Conservation (phyloP, 2,113 vertebrate species). For the Melanostigma gelatinosum region DNA sequence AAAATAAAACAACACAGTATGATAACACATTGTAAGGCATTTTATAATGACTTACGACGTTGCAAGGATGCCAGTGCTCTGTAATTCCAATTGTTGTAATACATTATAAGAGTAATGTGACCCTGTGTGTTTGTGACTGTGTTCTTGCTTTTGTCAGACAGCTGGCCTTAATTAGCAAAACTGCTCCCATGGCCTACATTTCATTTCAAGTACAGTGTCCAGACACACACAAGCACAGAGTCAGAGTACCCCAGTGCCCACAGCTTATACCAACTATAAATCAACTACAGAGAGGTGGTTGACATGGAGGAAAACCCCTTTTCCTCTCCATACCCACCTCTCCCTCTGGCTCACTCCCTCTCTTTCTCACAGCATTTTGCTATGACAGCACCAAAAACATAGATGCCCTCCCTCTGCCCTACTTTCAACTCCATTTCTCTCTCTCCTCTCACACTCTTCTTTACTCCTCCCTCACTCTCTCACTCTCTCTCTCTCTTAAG, state of each 20-base stretch:
- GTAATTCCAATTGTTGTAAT: not conserved
- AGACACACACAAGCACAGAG: not conserved
- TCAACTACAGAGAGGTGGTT: conserved; percentile 46
- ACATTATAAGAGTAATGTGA: conserved; percentile 16
- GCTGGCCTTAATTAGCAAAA: conserved; percentile 29
- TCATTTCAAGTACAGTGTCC: conserved; percentile 10
- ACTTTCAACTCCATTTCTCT: conserved; percentile 19
- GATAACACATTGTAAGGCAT: too few relatives aligned
- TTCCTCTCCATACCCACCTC: conserved; percentile 29
- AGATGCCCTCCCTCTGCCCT: conserved; percentile 21
- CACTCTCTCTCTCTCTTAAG: conserved; percentile 11
- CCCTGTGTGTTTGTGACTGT: conserved; percentile 11
- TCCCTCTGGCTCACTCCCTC: conserved; percentile 37
- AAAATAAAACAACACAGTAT: not conserved
- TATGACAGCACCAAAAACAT: conserved; percentile 53
- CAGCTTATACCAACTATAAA: conserved; percentile 62
- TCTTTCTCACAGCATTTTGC: conserved; percentile 56
- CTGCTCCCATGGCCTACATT: conserved; percentile 6
- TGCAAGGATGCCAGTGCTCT: not conserved
- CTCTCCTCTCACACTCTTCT: conserved; percentile 13
- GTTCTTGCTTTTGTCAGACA: conserved; percentile 25
- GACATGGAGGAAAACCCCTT: conserved; percentile 53
- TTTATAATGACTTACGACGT: too few relatives aligned
- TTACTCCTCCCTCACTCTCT: conserved; percentile 7
- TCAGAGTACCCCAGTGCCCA: conserved; percentile 22